Base-by-base conservation (phyloP, 2,797 vertebrate species). In the Gymnothorax reevesii region DNA sequence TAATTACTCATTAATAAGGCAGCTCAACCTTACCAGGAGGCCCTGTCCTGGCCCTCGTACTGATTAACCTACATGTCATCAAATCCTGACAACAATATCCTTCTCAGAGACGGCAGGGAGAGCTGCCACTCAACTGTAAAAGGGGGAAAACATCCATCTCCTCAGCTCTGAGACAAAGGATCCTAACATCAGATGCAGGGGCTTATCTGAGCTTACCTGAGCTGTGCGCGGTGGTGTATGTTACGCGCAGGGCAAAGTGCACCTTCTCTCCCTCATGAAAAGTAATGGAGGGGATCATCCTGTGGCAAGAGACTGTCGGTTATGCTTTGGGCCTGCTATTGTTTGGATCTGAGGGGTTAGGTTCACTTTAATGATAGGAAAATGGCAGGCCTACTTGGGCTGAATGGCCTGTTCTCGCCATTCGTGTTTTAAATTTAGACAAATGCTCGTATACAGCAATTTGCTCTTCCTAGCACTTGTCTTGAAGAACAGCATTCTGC, bases 1-100 rank as follows among this genome's bases (percentile, higher is more conserved):
- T 77, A 77, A 82, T 83, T 55, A 83, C 55, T 83, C 82, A 83
- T 83, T 59, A 83, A 59, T 83, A 57, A 83, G 80, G 25, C 55
- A 13, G 54, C 10, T n/a, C 54, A 59, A 13, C 80, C 20, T 57
- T n/a, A 27, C 55, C 12, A 25, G 57, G 22, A 59, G 82, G 27
- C n/a, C 13, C 82, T 59, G 52, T 25, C 15, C 22, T 15, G 55
- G 55, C 82, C 82, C 77, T 80, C 77, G 33, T 42, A n/a, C n/a
- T 82, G 52, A 82, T 82, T 82, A 57, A 55, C 79, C 79, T 27
- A 57, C 55, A 59, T 60, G 82, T 27, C 55, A 83, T 25, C 52
- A 25, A 57, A 59, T 83, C 82, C 55, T 22, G 12, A 1, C 57
- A 52, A 17, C n/a, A 2, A 4, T 82, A 22, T 25, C 55, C 77